Percentiles rank a stretch among this genome's conserved stretches.
Conservation (phyloP, 2,797 vertebrate genomes). For the Epinephelus malabaricus region DNA sequence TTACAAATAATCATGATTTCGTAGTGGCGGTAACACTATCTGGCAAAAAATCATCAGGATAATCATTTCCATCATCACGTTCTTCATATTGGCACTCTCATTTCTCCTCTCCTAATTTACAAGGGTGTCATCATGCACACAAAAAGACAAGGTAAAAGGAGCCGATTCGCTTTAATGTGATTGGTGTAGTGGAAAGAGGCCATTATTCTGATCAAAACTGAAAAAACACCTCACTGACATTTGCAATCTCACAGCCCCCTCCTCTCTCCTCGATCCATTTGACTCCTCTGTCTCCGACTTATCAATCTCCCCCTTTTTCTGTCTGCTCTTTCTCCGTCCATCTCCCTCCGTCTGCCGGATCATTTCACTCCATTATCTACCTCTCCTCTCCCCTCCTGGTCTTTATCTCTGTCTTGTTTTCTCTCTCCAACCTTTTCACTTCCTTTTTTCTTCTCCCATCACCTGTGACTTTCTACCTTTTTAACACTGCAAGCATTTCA, state of each 20-base stretch:
- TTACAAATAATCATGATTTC: slow-evolving; percentile 64
- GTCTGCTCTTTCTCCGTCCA: slow-evolving; percentile 56
- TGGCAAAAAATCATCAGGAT: slow-evolving; percentile 44
- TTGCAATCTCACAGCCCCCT: slow-evolving; percentile 55
- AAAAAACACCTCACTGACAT: slow-evolving; percentile 73
- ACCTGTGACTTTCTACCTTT: slow-evolving; percentile 27
- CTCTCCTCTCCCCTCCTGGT: slow-evolving; percentile 49
- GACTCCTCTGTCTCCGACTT: slow-evolving; percentile 59
- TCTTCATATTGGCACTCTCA: slow-evolving; percentile 28
- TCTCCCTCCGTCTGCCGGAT: slow-evolving; percentile 67
- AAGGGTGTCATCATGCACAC: slow-evolving; percentile 35
- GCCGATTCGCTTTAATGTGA: slow-evolving; percentile 58
- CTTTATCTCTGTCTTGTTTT: slow-evolving; percentile 67
- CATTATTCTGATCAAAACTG: slow-evolving; percentile 71
- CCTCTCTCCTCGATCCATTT: slow-evolving; percentile 53
- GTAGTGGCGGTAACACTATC: slow-evolving; percentile 30
- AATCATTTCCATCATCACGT: slow-evolving; percentile 56
- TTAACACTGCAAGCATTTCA: slow-evolving; percentile 22
- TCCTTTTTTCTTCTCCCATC: slow-evolving; percentile 40
- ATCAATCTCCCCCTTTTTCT: slow-evolving; percentile 56
- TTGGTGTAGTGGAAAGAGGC: slow-evolving; percentile 63
- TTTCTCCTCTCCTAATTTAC: slow-evolving; percentile 57
- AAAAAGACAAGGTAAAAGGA: slow-evolving; percentile 35
- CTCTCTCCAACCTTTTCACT: slow-evolving; percentile 63
- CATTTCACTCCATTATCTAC: slow-evolving; percentile 74